phyloP scores from a whole-genome alignment of 2,113 vertebrate species.

The Rhinichthys klamathensis region DNA sequence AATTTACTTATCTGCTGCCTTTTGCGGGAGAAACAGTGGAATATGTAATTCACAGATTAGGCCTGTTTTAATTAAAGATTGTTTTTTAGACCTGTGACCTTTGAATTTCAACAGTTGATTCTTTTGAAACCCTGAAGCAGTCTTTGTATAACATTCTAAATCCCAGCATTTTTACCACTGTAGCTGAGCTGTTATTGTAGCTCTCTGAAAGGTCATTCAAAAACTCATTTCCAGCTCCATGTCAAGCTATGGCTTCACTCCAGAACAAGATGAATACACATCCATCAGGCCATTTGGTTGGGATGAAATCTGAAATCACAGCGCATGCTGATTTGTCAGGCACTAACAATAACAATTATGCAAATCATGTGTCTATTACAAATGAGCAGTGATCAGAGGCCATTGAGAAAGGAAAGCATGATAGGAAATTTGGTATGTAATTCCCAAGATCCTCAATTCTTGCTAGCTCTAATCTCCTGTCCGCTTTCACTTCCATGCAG shows the following conservation, averaged over 20 bases:
- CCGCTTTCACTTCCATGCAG: slow-evolving; percentile 71
- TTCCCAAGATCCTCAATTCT: not conserved
- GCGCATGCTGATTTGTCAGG: not conserved
- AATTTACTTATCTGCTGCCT: not conserved
- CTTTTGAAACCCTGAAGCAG: not conserved
- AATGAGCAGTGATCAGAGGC: slow-evolving; percentile 7
- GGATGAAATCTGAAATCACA: slow-evolving; percentile 18
- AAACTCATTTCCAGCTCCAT: slow-evolving; percentile 19
- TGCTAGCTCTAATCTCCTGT: slow-evolving; percentile 26
- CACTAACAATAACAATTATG: slow-evolving; percentile 44
- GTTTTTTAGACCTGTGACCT: slow-evolving; percentile 8
- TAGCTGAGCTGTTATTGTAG: slow-evolving; percentile 11
- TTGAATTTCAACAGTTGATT: slow-evolving; percentile 9
- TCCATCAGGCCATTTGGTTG: slow-evolving; percentile 9
- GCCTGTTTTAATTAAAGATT: not conserved
- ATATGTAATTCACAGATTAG: not conserved
- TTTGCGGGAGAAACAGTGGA: not conserved
- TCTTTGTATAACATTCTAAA: slow-evolving; percentile 16
- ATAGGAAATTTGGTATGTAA: slow-evolving; percentile 31
- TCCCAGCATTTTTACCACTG: not conserved
- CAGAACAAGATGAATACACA: not conserved
- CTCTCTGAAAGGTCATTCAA: slow-evolving; percentile 13
- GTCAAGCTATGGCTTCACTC: slow-evolving; percentile 5
- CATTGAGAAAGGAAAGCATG: slow-evolving; percentile 18
- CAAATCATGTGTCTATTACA: slow-evolving; percentile 23